Percentiles rank a stretch among this genome's conserved stretches.
Evolutionary conservation across 2,797 vertebrate species (phyloP).

Genomic region (Syngnathus rostellatus): DNA sequence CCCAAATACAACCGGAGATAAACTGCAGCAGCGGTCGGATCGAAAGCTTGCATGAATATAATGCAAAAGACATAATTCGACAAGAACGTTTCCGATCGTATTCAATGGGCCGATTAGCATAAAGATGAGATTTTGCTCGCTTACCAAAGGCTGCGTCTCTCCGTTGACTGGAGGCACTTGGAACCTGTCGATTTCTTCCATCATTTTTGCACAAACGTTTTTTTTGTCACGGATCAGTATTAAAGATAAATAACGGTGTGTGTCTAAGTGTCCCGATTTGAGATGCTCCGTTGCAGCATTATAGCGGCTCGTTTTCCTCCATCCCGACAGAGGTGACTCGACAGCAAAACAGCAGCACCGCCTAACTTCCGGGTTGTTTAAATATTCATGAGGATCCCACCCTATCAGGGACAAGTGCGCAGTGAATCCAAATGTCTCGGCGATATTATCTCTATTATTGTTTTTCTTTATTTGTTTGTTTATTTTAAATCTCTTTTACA

Average conservation of each 20-base stretch:
- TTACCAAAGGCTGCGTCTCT: conserved; percentile 91
- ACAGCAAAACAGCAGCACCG: conserved; percentile 69
- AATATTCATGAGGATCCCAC: conserved; percentile 35
- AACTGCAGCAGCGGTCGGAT: conserved; percentile 21
- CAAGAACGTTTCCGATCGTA: not conserved
- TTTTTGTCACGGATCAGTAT: conserved; percentile 19
- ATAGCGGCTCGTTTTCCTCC: conserved; percentile 65
- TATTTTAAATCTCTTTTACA: no score
- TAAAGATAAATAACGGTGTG: conserved; percentile 11
- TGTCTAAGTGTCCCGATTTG: conserved; percentile 17
- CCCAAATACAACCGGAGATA: conserved; percentile 22
- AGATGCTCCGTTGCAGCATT: conserved; percentile 50
- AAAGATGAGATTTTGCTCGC: conserved; percentile 39
- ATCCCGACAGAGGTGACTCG: conserved; percentile 82
- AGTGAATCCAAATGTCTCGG: conserved; percentile 3
- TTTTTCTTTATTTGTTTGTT: no score
- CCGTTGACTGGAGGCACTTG: conserved; percentile 89
- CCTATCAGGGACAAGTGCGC: conserved; percentile 45
- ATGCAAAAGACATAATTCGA: conserved; percentile 14
- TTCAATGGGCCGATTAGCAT: conserved; percentile 11
- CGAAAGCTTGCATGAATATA: not conserved
- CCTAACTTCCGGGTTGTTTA: conserved; percentile 74
- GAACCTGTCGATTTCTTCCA: conserved; percentile 96
- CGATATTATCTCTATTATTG: not conserved
- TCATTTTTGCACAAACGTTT: conserved; percentile 71